Conservation (phyloP, 2,113 vertebrate species). For the Forbesichthys papilliferus region DNA sequence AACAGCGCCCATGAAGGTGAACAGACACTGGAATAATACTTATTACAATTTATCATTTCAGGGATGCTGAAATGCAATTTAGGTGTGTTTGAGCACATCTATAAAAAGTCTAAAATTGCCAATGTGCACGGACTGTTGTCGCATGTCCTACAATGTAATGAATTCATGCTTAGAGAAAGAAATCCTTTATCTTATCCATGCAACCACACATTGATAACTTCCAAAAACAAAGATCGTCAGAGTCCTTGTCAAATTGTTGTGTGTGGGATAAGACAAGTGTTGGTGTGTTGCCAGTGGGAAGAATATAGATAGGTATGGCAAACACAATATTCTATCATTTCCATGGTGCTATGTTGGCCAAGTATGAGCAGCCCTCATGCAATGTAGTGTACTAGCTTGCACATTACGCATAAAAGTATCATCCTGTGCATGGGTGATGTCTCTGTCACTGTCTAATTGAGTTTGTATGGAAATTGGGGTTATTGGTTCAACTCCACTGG, state of each 20-base stretch:
- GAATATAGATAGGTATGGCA: constrained; percentile 19
- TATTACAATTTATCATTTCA: too few relatives aligned
- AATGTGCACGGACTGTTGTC: too few relatives aligned
- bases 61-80: too few relatives aligned
- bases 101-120: too few relatives aligned
- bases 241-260: background rate
- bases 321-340: constrained; percentile 27
- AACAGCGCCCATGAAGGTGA: too few relatives aligned
- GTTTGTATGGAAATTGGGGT: background rate
- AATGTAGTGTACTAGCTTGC: background rate
- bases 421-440: background rate
- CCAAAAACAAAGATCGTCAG: background rate
- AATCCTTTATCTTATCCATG: background rate
- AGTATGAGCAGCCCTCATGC: background rate
- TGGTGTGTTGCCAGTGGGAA: constrained; percentile 14
- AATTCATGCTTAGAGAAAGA: too few relatives aligned
- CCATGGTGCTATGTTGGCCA: constrained; percentile 12
- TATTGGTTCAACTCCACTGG: background rate
- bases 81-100: too few relatives aligned
- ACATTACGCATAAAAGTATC: constrained; percentile 6
- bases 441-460: background rate
- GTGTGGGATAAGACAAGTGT: constrained; percentile 8
- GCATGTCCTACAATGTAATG: too few relatives aligned
- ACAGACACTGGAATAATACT: too few relatives aligned
- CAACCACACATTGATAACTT: constrained; percentile 20